These are phyloP conservation scores for Macrobrachium rosenbergii DNA, from an alignment of 1,140 invertebrate genomes.

Conservation along the genomic window DNA sequence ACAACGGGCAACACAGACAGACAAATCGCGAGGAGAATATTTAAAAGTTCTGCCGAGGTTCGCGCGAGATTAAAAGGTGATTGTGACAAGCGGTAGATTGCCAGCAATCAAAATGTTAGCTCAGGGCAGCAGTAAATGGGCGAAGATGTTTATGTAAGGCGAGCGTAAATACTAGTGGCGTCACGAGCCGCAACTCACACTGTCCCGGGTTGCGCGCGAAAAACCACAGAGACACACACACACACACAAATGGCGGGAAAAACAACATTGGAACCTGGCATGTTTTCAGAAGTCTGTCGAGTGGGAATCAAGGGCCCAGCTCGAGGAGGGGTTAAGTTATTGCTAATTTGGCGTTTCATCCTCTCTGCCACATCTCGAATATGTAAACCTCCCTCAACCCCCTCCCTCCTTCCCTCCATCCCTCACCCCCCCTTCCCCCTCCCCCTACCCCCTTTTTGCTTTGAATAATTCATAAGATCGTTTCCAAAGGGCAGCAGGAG, in stretches of 20 bases:
- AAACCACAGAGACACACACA: slow-evolving; percentile 5
- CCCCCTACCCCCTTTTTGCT: not conserved
- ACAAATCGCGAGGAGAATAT: no score
- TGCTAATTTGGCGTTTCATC: slow-evolving; percentile 57
- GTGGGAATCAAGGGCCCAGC: slow-evolving; percentile 24
- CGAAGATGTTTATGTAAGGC: slow-evolving; percentile 53
- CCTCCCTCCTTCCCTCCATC: not conserved
- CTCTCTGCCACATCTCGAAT: slow-evolving; percentile 17
- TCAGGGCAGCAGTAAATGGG: slow-evolving; percentile 59
- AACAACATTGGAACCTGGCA: slow-evolving; percentile 60
- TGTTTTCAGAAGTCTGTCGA: slow-evolving; percentile 62
- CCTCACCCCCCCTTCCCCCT: not conserved
- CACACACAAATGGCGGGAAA: slow-evolving; percentile 60
- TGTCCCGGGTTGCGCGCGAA: slow-evolving; percentile 56
- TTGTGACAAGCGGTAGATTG: slow-evolving; percentile 58
- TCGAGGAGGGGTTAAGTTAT: slow-evolving; percentile 58
- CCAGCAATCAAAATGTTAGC: slow-evolving; percentile 63
- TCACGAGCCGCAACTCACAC: slow-evolving; percentile 55
- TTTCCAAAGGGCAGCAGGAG: no score
- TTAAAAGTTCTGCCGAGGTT: no score
- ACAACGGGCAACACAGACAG: no score
- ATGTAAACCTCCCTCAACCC: slow-evolving; percentile 33
- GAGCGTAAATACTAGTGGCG: slow-evolving; percentile 57
- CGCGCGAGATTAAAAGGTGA: slow-evolving; percentile 48
- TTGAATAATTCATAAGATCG: not conserved